Base-by-base conservation (phyloP, 2,113 vertebrate species). In the Oreochromis tanganicae region DNA sequence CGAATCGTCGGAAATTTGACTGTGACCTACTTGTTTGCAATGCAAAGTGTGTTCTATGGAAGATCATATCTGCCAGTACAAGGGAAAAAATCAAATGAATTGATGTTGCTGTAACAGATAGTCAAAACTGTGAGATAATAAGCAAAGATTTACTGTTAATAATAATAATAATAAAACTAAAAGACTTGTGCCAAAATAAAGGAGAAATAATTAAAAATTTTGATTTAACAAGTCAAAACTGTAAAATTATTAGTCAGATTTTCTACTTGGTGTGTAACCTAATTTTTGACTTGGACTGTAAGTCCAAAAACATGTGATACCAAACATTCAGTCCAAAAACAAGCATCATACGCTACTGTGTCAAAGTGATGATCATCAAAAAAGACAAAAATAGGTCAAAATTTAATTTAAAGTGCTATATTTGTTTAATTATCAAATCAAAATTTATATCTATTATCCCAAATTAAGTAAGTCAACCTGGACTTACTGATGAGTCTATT, bases 1-100 rank as follows among this genome's bases (percentile, higher is more conserved):
- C 1, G 98, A 99, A 93, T 98, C 98, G 17, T 99, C 98, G 0
- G 98, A 99, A 95, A 99, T 99, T 94, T 99, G 97, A 99, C 92
- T 90, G 90, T 75, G 55, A 59, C 55, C 9, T 50, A 83, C 38
- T 52, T 29, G 63, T 93, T 93, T 93, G 71, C 87, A 68, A 86
- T 89, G 91, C 82, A 95, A 91, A 93, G n/a, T 46, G 50, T 85
- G 78, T 61, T 27, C 32, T 73, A 11, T 29, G 17, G 66, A 75
- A 89, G 82, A 19, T 13, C 50, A 38, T 21, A 43, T 79, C 63
- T 43, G 19, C n/a, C 80, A 83, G 38, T 27, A 73, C 61, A 80
- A 81, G 52, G 52, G 54, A 46, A 10, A 43, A 81, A 38, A 29
- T 21, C 17, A 1, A 34, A 52, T 50, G 9, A 41, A 19, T 21